Evolutionary conservation across 2,113 vertebrate genomes (phyloP).

Genomic region (Lophotis ruficrista): DNA sequence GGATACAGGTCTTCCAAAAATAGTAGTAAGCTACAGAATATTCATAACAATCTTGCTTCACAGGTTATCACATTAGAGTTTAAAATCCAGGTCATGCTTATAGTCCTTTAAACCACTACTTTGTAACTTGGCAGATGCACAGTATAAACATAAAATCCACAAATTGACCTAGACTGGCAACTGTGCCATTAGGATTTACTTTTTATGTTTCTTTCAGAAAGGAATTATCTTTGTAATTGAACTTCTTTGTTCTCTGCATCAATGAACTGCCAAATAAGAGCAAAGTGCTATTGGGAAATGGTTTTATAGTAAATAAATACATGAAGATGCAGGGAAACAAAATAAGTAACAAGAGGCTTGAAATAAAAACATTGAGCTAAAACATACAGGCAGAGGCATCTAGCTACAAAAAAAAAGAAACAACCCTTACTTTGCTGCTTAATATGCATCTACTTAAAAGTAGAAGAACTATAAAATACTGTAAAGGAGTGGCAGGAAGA

Average conservation of each 20-base stretch:
- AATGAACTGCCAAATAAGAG: not conserved
- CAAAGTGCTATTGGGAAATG: not conserved
- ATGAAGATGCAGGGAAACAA: not conserved
- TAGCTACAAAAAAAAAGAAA: not conserved
- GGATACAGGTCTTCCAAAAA: not conserved
- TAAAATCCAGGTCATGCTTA: not conserved
- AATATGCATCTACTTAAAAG: not conserved
- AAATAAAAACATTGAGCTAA: not conserved
- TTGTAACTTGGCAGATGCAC: not conserved
- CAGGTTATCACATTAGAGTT: slow-evolving; percentile 1
- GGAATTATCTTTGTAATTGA: not conserved
- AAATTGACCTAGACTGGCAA: not conserved
- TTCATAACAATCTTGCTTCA: not conserved
- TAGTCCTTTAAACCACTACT: not conserved
- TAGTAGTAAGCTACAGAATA: not conserved
- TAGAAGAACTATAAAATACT: not conserved
- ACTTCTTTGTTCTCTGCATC: slow-evolving; percentile 16
- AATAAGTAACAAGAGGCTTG: not conserved
- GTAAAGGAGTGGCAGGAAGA: not conserved
- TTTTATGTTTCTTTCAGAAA: not conserved
- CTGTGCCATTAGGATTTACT: not conserved
- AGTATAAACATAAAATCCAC: not conserved
- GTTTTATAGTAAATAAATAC: not conserved
- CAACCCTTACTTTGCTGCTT: not conserved
- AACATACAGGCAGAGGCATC: not conserved